These are phyloP conservation scores for Hydrozoanthus tunicans DNA, from an alignment of 64 coral and sea anemone species.

Conservation along the genomic window DNA sequence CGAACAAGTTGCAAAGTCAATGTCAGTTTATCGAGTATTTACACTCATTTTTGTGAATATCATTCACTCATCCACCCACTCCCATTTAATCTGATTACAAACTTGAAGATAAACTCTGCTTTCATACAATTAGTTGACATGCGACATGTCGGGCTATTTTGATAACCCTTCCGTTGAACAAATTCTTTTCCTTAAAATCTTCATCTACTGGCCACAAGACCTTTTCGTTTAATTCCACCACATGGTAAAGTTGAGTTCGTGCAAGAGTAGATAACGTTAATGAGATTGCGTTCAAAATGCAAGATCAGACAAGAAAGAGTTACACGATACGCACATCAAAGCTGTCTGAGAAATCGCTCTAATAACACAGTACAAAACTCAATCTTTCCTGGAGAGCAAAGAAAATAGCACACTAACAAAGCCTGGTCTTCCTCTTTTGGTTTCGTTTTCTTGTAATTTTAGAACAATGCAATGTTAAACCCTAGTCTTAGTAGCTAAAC, in stretches of 20 bases:
- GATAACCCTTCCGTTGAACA: conserved; percentile 33
- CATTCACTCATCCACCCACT: conserved; percentile 27
- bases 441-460: not conserved
- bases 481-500: not conserved
- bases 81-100: conserved; percentile 57
- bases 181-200: conserved; percentile 33
- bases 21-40: conserved; percentile 59
- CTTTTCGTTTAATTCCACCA: conserved; percentile 6
- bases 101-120: conserved; percentile 24
- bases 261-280: conserved; percentile 24
- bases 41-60: conserved; percentile 34
- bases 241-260: conserved; percentile 20
- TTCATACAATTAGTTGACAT: conserved; percentile 46
- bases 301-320: not conserved
- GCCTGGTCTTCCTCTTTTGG: not conserved
- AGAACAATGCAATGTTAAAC: not conserved
- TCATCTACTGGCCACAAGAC: not conserved
- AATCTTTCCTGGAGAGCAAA: not conserved
- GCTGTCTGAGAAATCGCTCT: not conserved
- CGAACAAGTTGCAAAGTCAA: conserved; percentile 17
- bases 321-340: not conserved
- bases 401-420: not conserved
- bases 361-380: not conserved
- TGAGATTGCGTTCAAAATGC: not conserved
- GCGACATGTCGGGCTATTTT: conserved; percentile 26